Evolutionary conservation across 2,888 invertebrate genomes (phyloP), one percentile per base, ranked within the genome.

Genomic region (Folsomia candida): DNA sequence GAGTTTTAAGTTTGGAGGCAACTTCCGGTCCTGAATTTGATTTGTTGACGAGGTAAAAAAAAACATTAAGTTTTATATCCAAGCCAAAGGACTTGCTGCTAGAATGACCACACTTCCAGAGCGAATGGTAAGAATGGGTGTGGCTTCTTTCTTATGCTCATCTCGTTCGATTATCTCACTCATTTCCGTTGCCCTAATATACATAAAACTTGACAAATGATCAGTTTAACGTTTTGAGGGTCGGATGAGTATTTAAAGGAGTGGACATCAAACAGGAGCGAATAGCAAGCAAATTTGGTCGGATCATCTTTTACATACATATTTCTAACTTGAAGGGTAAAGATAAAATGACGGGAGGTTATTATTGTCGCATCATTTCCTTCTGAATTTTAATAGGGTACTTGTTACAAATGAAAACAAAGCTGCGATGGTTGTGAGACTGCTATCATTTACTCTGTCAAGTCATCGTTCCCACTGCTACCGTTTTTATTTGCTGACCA

Each of bases 341-440:
- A 37, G 37, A 9, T 4, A 14, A 37, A 37, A 37, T 9, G 4
- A 37, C 4, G 37, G 37, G 37, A 37, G 37, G 22, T 64, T 29
- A 28, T 64, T 64, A 64, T 64, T 64, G 64, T 64, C 64, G 51
- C 51, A 64, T 64, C 64, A 64, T 64, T 64, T 64, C 64, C 64
- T 64, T 64, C 25, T 57, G 37, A 4, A 37, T 37, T 37, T 9
- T 37, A 37, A 9, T 14, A 37, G 14, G 4, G 4, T 37, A 37
- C 4, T 37, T 37, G 37, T 37, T 37, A 14, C n/a, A n/a, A n/a
- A n/a, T n/a, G n/a, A n/a, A n/a, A n/a, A n/a, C n/a, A n/a, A n/a
- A n/a, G n/a, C n/a, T n/a, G n/a, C n/a, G n/a, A n/a, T n/a, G n/a
- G n/a, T n/a, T n/a, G n/a, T n/a, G n/a, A n/a, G n/a, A n/a, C n/a